These are phyloP conservation scores for Volucella zonaria DNA, from an alignment of 2,888 invertebrate genomes.

Conservation along the genomic window DNA sequence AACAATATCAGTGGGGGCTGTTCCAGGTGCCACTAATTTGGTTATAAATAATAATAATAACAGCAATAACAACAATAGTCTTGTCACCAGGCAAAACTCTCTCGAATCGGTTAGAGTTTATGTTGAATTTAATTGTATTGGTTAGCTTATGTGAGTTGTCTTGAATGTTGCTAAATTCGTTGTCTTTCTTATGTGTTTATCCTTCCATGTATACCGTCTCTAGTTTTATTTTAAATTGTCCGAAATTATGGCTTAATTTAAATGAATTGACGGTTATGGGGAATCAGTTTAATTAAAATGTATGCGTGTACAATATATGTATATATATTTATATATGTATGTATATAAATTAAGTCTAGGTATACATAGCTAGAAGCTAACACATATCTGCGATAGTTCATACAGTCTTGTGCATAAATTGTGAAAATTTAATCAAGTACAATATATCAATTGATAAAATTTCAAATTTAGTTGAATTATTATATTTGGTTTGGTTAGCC, in stretches of 20 bases:
- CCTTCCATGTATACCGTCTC: slow-evolving; percentile 31
- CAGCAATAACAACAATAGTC: slow-evolving; percentile 5
- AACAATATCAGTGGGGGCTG: slow-evolving; percentile 33
- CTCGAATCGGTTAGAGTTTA: slow-evolving; percentile 56
- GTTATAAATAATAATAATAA: slow-evolving; percentile 39
- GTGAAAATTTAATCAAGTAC: too few species aligned
- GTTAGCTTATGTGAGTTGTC: slow-evolving; percentile 51
- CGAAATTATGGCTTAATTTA: not conserved
- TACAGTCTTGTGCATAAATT: too few species aligned
- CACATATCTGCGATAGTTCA: too few species aligned
- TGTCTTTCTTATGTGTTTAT: slow-evolving; percentile 26
- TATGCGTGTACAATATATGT: too few species aligned
- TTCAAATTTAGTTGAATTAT: too few species aligned
- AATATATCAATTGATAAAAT: too few species aligned
- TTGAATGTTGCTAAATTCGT: slow-evolving; percentile 41
- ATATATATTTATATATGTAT: too few species aligned
- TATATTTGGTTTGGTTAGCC: too few species aligned
- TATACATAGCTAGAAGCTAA: too few species aligned
- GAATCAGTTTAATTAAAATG: not conserved
- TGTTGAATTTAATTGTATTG: slow-evolving; percentile 27
- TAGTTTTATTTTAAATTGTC: not conserved
- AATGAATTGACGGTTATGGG: not conserved
- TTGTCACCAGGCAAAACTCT: slow-evolving; percentile 23
- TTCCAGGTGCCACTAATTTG: slow-evolving; percentile 27
- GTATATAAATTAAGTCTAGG: too few species aligned